Evolutionary conservation across 2,113 vertebrate species (phyloP).

Genomic region (Porphyrio hochstetteri): DNA sequence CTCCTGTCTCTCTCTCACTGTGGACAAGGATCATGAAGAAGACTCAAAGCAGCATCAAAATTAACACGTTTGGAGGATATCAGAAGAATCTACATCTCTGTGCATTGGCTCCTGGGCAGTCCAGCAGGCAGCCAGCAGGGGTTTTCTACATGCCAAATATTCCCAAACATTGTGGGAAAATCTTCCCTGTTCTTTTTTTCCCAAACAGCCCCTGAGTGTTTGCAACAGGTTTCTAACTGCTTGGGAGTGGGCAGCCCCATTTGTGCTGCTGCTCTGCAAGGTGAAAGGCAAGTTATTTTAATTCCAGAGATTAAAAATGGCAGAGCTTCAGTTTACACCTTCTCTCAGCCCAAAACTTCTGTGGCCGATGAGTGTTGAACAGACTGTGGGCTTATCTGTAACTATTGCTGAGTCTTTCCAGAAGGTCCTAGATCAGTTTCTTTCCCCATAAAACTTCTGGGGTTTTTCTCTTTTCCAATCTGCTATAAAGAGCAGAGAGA

Average conservation of each 20-base stretch:
- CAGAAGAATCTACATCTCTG: neutral
- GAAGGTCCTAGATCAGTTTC: neutral
- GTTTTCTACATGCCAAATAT: neutral
- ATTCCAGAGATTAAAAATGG: neutral
- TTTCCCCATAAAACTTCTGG: neutral
- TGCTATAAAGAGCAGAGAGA: neutral
- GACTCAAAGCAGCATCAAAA: neutral
- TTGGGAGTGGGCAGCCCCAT: neutral
- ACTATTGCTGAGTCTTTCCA: neutral
- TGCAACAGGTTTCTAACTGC: neutral
- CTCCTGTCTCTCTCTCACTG: neutral
- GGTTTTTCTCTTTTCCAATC: rapidly evolving
- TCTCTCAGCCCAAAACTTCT: neutral
- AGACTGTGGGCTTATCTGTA: neutral
- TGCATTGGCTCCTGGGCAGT: neutral
- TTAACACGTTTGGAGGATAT: neutral
- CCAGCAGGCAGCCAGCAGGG: neutral
- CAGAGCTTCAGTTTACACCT: neutral
- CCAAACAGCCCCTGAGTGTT: neutral
- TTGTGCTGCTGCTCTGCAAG: neutral
- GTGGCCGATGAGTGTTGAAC: rapidly evolving
- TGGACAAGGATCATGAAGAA: neutral
- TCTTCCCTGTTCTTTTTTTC: neutral
- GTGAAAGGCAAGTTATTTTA: neutral
- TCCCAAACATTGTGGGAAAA: neutral